Evolutionary conservation across 1,140 invertebrate genomes (phyloP).

Genomic region (Heliconius melpomene): DNA sequence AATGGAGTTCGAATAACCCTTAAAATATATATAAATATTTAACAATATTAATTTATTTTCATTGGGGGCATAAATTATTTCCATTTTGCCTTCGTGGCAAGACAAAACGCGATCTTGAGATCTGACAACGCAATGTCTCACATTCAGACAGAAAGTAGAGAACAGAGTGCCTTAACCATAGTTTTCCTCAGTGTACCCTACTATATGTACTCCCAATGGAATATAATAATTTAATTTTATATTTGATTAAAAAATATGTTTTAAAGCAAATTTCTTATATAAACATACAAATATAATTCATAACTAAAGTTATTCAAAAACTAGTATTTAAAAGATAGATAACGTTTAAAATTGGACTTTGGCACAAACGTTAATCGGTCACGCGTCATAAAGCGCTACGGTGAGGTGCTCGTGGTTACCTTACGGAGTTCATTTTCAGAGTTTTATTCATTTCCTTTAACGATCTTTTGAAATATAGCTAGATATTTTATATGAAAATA

Average conservation of each 20-base stretch:
- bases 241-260: no score
- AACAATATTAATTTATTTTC: no score
- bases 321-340: not conserved
- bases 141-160: no score
- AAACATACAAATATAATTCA: not conserved
- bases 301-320: not conserved
- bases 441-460: constrained; percentile 33
- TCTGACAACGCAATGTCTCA: no score
- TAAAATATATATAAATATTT: no score
- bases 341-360: not conserved
- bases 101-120: no score
- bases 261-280: not conserved
- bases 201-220: not conserved
- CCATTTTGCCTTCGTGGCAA: no score
- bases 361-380: constrained; percentile 36
- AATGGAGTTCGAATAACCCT: no score
- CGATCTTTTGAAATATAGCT: constrained; percentile 12
- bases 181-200: no score
- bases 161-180: no score
- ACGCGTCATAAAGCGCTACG: constrained; percentile 41
- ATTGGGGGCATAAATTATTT: no score
- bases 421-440: constrained; percentile 27
- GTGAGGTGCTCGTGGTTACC: constrained; percentile 30
- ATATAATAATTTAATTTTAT: not conserved
- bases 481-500: not conserved